Evolutionary conservation across 2,797 vertebrate genomes (phyloP).

Genomic region (Ciconia nigra): DNA sequence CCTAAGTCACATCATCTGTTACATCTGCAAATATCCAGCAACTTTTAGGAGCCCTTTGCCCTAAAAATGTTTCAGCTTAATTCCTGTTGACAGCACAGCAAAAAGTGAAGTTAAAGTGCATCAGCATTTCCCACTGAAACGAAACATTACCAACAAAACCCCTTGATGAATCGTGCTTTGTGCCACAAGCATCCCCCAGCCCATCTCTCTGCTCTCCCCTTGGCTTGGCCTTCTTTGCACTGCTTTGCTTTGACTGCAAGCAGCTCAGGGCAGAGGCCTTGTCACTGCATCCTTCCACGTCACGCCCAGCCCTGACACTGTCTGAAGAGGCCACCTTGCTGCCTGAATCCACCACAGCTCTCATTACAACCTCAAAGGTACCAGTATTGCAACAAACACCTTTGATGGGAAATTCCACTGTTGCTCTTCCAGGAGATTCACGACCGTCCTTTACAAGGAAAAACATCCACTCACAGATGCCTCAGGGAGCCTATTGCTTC

Average conservation of each 20-base stretch:
- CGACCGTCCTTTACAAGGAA: neutral
- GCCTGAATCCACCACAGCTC: neutral
- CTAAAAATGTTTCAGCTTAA: neutral
- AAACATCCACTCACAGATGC: slow-evolving; percentile 2
- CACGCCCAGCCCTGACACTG: neutral
- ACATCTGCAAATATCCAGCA: neutral
- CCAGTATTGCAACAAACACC: neutral
- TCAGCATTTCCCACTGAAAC: neutral
- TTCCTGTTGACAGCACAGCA: neutral
- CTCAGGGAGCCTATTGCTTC: slow-evolving; percentile 23
- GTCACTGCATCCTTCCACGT: neutral
- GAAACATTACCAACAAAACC: neutral
- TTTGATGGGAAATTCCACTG: slow-evolving; percentile 29
- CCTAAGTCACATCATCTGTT: neutral
- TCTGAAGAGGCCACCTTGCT: neutral
- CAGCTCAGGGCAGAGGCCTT: neutral
- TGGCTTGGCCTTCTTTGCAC: neutral
- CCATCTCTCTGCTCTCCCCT: neutral
- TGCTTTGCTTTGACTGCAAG: neutral
- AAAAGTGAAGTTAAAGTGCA: neutral
- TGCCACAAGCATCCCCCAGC: neutral
- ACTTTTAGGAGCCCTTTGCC: neutral
- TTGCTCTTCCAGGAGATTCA: slow-evolving; percentile 1
- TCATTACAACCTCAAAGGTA: neutral
- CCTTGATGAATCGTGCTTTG: neutral